phyloP scores from a whole-genome alignment of 2,113 vertebrate species.

The Syngnathus scovelli region DNA sequence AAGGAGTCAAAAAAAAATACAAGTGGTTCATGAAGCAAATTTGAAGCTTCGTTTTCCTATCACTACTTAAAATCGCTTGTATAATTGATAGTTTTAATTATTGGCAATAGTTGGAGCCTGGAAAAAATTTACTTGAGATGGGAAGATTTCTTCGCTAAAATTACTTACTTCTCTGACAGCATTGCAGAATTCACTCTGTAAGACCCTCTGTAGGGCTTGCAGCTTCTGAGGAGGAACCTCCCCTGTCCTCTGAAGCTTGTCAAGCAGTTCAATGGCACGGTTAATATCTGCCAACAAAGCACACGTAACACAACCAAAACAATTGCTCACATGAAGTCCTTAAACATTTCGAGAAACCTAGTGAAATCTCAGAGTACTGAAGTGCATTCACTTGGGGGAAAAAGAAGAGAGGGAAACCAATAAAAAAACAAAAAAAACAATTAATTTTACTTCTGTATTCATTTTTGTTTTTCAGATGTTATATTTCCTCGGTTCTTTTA shows the following conservation, averaged over 20 bases:
- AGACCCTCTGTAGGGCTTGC: conserved; percentile 92
- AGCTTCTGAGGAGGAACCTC: conserved; percentile 96
- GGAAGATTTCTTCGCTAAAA: not conserved
- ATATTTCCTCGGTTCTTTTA: too few relatives aligned
- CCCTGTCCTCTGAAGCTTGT: conserved; percentile 93
- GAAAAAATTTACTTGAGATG: not conserved
- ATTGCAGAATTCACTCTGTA: conserved; percentile 98
- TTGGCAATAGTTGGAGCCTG: not conserved
- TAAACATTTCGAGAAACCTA: not conserved
- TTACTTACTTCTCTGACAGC: conserved; percentile 88
- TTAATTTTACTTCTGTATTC: too few relatives aligned
- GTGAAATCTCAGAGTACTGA: not conserved
- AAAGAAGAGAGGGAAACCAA: too few relatives aligned
- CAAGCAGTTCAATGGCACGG: conserved; percentile 93
- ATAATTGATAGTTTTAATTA: not conserved
- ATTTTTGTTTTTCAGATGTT: too few relatives aligned
- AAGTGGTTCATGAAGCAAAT: too few relatives aligned
- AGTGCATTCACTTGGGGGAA: too few relatives aligned
- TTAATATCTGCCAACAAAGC: conserved; percentile 79
- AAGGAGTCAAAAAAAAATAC: too few relatives aligned
- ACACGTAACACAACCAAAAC: not conserved
- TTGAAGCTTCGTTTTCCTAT: too few relatives aligned
- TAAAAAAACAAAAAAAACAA: too few relatives aligned
- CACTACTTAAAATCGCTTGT: not conserved
- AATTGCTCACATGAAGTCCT: not conserved